A percentile compares a stretch with the other conserved stretches of the same genome.
Conservation (phyloP, 2,797 vertebrate species). For the Dicrostonyx torquatus region DNA sequence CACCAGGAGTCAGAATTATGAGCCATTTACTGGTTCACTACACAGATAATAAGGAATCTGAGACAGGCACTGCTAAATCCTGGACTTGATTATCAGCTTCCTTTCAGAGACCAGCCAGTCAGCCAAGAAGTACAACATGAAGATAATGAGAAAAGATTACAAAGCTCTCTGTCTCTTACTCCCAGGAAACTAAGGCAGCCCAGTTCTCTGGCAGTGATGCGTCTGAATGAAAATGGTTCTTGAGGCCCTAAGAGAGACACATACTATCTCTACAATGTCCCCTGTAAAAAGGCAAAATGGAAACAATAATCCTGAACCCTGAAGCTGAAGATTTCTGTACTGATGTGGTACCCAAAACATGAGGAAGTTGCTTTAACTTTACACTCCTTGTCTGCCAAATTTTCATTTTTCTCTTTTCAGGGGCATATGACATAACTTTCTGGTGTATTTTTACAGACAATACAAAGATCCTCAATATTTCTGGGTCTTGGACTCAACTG, state of each 20-base stretch:
- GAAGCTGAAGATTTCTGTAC: not conserved
- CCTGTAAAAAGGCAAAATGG: not conserved
- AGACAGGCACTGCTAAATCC: not conserved
- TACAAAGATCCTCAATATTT: not conserved
- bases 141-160: not conserved
- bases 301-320: not conserved
- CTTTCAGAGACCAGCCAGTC: not conserved
- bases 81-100: not conserved
- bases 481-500: not conserved
- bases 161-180: not conserved
- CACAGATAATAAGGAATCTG: not conserved
- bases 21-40: not conserved
- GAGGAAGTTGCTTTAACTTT: not conserved
- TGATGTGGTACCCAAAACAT: not conserved
- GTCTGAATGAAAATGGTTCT: not conserved
- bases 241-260: rapidly evolving
- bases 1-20: not conserved
- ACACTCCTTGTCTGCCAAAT: not conserved
- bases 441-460: not conserved
- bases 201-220: not conserved
- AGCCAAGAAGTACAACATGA: not conserved
- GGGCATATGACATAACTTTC: not conserved
- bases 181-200: not conserved
- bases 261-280: too few relatives aligned
- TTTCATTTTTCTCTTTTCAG: conserved; percentile 18